These are phyloP conservation scores for Auanema freiburgensis DNA, from an alignment of 2,888 invertebrate species.

Conservation along the genomic window DNA sequence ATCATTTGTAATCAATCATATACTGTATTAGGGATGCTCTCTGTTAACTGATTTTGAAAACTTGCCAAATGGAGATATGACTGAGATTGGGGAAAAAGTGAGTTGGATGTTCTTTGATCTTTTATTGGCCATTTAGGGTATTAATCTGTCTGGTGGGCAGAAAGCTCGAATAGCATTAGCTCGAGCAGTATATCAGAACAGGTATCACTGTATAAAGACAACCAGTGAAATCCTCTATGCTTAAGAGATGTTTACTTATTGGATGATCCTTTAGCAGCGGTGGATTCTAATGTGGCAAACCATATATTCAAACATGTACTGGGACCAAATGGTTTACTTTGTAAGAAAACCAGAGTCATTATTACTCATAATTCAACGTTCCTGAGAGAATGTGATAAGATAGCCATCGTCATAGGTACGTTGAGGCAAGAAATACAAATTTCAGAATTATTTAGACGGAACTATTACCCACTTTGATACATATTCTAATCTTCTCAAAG, in stretches of 20 bases:
- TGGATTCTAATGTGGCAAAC: conserved; percentile 94
- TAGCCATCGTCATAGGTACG: conserved; percentile 79
- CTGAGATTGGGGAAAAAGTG: conserved; percentile 62
- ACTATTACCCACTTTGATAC: conserved; percentile 45
- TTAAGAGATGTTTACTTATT: conserved; percentile 81
- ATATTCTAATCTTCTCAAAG: conserved; percentile 32
- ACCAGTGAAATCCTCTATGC: background rate
- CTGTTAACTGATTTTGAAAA: conserved; percentile 53
- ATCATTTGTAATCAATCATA: background rate
- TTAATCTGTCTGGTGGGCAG: conserved; percentile 61
- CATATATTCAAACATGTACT: conserved; percentile 71
- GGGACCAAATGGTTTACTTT: conserved; percentile 56
- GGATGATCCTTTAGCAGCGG: conserved; percentile 92
- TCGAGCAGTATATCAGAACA: conserved; percentile 83
- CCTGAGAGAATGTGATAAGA: conserved; percentile 85
- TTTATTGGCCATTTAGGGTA: conserved; percentile 55
- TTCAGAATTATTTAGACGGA: conserved; percentile 10
- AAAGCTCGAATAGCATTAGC: conserved; percentile 81
- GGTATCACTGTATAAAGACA: background rate
- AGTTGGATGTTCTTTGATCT: too few species aligned
- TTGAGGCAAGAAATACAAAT: background rate
- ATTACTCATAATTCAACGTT: conserved; percentile 95
- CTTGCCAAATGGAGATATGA: conserved; percentile 54
- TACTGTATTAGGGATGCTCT: conserved; percentile 46
- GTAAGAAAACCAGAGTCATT: conserved; percentile 77